Evolutionary conservation across 2,888 invertebrate species (phyloP), one percentile per base, ranked within the genome.

Genomic region (Toxonevra muliebris): DNA sequence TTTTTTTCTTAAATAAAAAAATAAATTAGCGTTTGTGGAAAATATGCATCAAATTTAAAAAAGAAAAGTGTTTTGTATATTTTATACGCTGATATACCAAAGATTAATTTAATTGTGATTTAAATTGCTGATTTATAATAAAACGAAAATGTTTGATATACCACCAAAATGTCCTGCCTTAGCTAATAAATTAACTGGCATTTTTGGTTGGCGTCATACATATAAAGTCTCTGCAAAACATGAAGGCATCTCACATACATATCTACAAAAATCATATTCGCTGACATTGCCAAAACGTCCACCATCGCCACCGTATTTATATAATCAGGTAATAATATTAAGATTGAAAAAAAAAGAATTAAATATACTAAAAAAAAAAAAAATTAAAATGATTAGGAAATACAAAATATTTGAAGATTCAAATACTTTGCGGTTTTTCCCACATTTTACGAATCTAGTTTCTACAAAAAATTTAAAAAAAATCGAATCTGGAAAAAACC

Each of bases 121-220:
- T 7, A n/a, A 30, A 30, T 30, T 30, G 30, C 30, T 30, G 30
- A 30, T 30, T 30, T 7, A 7, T 2, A 30, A 30, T 43, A 4
- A 1, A 50, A 45, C 54, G 57, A 55, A 30, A 57, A 89, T 90
- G 90, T 89, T 89, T 81, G 89, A 89, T 75, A 86, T 88, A 60
- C 87, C 89, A 75, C 90, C 90, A 70, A 89, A 91, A 74, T 93
- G 93, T 84, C 90, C 91, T 77, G 92, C 92, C 79, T 89, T 93
- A 77, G 91, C 92, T 9, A 92, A 92, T 80, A 93, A 93, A 86
- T 82, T 93, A 73, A 91, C 90, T 76, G 89, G 92, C 72, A 86
- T 93, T 72, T 93, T 93, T 80, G 92, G 92, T 66, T 92, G 93
- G 92, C 87, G 92, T 75, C 93, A 93, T 82, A 93, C 92, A 10